These are phyloP conservation scores for Xestobium rufovillosum DNA, from an alignment of 2,888 invertebrate genomes.

Conservation along the genomic window DNA sequence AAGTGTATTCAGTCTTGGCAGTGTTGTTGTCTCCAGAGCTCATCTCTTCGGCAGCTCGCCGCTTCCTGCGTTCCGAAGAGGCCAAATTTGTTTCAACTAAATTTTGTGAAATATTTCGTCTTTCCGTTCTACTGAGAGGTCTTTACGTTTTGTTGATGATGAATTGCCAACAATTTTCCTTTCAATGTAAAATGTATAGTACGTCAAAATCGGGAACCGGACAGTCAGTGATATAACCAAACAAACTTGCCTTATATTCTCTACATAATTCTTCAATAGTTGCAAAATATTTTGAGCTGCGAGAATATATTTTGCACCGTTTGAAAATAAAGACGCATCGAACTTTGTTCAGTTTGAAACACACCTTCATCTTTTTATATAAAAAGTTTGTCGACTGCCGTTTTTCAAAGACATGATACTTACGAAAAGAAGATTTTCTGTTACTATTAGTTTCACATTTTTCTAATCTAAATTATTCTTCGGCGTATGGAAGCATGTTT, in stretches of 20 bases:
- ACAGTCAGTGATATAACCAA: not conserved
- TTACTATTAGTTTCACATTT: too few species aligned
- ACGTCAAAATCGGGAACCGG: not conserved
- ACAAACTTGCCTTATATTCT: slow-evolving; percentile 1
- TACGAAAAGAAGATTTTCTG: not conserved
- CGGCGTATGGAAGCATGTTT: too few species aligned
- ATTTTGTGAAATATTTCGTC: not conserved
- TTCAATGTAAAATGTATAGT: slow-evolving; percentile 3
- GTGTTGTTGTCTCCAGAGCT: slow-evolving; percentile 3
- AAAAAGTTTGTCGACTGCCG: not conserved
- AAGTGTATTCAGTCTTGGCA: slow-evolving; percentile 4
- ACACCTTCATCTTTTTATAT: not conserved
- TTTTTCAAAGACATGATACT: not conserved
- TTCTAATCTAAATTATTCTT: too few species aligned
- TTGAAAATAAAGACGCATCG: slow-evolving; percentile 10
- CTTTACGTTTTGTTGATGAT: not conserved
- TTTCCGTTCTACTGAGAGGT: slow-evolving; percentile 3
- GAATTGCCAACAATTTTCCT: not conserved
- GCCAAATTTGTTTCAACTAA: slow-evolving; percentile 2
- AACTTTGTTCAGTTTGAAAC: not conserved
- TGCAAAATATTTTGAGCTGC: slow-evolving; percentile 1
- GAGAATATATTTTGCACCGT: slow-evolving; percentile 4
- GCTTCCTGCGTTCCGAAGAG: slow-evolving; percentile 3
- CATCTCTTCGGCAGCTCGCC: slow-evolving; percentile 2
- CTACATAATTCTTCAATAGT: slow-evolving; percentile 1